Evolutionary conservation across 2,113 vertebrate genomes (phyloP).

Genomic region (Ivindomyrus marchei): DNA sequence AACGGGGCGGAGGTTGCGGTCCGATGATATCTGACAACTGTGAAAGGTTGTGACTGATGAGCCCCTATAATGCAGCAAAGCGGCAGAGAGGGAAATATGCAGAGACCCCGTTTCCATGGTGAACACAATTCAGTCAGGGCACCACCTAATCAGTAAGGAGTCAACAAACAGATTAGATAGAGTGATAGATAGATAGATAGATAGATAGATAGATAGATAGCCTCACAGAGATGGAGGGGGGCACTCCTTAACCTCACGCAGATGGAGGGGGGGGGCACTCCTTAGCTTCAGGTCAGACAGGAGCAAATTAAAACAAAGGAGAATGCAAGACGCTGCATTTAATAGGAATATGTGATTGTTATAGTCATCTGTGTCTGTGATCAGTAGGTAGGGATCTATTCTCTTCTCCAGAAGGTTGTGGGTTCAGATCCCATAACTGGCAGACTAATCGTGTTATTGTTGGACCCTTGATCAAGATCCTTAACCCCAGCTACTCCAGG

Average conservation of each 20-base stretch:
- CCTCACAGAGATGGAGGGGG: too few relatives aligned
- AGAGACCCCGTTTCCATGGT: constrained; percentile 59
- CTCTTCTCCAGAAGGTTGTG: background rate
- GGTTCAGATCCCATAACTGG: background rate
- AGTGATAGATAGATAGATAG: background rate
- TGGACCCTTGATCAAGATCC: background rate
- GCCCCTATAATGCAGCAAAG: constrained; percentile 48
- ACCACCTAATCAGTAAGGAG: constrained; percentile 47
- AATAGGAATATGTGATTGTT: background rate
- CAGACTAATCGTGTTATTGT: background rate
- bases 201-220: background rate
- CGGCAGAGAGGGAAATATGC: constrained; percentile 56
- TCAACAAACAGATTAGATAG: constrained; percentile 18
- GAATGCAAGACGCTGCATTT: background rate
- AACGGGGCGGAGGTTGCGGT: background rate
- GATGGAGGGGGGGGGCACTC: background rate
- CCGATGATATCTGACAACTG: background rate
- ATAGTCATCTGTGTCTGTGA: background rate
- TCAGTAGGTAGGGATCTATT: background rate
- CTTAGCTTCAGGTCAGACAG: background rate
- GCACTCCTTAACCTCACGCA: background rate
- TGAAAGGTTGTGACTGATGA: background rate
- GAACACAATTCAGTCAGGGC: constrained; percentile 52
- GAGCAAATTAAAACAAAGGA: background rate
- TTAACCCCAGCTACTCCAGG: too few relatives aligned